These are phyloP conservation scores for Spodoptera picta DNA, from an alignment of 2,888 invertebrate genomes.

Conservation along the genomic window DNA sequence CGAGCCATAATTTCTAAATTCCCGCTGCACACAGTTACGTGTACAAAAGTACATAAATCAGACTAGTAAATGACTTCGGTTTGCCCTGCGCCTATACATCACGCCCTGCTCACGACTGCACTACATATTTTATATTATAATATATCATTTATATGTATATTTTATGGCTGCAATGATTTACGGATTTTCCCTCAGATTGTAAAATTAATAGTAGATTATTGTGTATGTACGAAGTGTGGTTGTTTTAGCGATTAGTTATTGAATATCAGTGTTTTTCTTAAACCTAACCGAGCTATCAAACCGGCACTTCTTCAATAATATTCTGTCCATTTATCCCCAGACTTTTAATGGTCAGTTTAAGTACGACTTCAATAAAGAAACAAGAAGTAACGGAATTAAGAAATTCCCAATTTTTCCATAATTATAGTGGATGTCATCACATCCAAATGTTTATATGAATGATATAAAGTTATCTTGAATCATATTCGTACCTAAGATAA, in stretches of 20 bases:
- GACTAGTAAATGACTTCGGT: conserved; percentile 61
- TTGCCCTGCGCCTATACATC: conserved; percentile 64
- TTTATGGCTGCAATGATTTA: conserved; percentile 65
- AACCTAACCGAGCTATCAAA: not conserved
- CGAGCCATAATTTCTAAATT: conserved; percentile 32
- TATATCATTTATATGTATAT: conserved; percentile 75
- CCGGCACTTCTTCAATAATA: too few relatives aligned
- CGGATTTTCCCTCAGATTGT: conserved; percentile 40
- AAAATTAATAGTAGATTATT: conserved; percentile 12
- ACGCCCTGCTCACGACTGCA: conserved; percentile 63
- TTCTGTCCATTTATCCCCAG: too few relatives aligned
- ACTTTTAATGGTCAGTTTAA: too few relatives aligned
- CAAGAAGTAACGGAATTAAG: too few relatives aligned
- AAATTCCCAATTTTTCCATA: too few relatives aligned
- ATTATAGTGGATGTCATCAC: too few relatives aligned
- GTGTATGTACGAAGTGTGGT: not conserved
- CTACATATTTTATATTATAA: conserved; percentile 58
- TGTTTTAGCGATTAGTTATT: not conserved
- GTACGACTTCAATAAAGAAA: too few relatives aligned
- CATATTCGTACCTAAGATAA: not conserved
- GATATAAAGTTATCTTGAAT: not conserved
- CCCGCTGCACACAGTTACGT: conserved; percentile 25
- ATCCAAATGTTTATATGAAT: too few relatives aligned
- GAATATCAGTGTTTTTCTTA: not conserved
- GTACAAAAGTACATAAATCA: conserved; percentile 60